These are phyloP conservation scores for Chrosomus eos DNA, from an alignment of 2,797 vertebrate genomes.

Conservation along the genomic window DNA sequence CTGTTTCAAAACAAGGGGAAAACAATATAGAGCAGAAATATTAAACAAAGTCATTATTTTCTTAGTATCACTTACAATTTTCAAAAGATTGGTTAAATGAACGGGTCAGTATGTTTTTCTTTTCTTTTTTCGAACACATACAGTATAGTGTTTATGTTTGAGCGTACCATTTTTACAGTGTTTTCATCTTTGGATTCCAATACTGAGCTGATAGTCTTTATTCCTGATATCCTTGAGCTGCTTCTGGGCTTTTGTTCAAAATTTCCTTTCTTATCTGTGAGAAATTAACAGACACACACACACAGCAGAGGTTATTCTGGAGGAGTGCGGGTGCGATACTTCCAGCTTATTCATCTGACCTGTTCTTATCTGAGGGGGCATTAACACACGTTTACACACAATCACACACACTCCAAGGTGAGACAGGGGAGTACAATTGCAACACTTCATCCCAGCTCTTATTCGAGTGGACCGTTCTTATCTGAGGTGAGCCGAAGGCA, in stretches of 20 bases:
- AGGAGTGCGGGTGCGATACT: constrained; percentile 6
- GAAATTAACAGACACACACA: constrained; percentile 60
- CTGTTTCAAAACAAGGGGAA: constrained; percentile 56
- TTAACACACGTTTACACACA: constrained; percentile 19
- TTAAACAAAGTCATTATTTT: background rate
- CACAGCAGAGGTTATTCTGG: constrained; percentile 26
- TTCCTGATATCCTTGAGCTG: constrained; percentile 68
- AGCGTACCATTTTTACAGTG: constrained; percentile 63
- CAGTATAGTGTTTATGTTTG: background rate
- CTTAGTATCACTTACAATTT: background rate
- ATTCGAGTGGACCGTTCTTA: constrained; percentile 17
- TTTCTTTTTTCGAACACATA: background rate
- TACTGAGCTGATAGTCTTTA: constrained; percentile 68
- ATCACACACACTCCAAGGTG: constrained; percentile 26
- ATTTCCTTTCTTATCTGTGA: constrained; percentile 68
- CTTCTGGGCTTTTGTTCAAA: constrained; percentile 67
- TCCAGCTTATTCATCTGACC: constrained; percentile 6
- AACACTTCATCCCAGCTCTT: constrained; percentile 33
- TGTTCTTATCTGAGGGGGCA: constrained; percentile 29
- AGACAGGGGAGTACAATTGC: constrained; percentile 12
- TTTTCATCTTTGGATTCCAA: constrained; percentile 52
- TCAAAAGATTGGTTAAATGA: background rate
- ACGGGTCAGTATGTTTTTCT: background rate
- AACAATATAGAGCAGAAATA: background rate
- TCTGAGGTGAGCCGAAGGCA: background rate